Conservation (phyloP, 2,113 vertebrate species). For the Sus scrofa region T2T-Sscrofa CM000812.6:165894001-165894500, state of each 20-base stretch:
- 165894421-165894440: too few species aligned
- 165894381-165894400: neutral
- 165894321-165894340: neutral
- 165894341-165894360: neutral
- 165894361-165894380: neutral
- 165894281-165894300: neutral
- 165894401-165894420: neutral
- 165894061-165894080: neutral
- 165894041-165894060: neutral
- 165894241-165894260: neutral
- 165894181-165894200: neutral
- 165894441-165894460: too few species aligned
- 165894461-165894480: too few species aligned
- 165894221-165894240: neutral
- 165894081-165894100: neutral
- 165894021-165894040: neutral
- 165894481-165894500: too few species aligned
- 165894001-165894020: neutral
- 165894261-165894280: neutral
- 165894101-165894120: neutral
- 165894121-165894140: neutral
- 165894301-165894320: neutral
- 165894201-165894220: neutral
- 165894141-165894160: neutral
- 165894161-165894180: neutral